phyloP scores from a whole-genome alignment of 92 coral and sea anemone species.

The Meandrina meandrites region DNA sequence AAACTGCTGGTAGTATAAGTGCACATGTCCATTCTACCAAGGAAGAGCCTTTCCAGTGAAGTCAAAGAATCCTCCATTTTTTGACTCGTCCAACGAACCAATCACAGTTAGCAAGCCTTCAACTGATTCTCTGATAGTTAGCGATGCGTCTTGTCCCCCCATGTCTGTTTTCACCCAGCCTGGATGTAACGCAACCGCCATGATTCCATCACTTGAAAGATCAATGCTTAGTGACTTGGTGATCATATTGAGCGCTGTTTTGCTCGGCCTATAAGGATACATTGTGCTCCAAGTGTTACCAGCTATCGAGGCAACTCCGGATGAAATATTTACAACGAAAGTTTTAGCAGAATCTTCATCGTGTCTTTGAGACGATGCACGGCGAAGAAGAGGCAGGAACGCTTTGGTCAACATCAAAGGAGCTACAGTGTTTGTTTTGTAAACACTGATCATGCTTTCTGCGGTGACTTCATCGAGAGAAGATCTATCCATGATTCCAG shows the following conservation, averaged over 20 bases:
- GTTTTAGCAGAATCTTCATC: slow-evolving; percentile 41
- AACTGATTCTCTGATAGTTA: slow-evolving; percentile 61
- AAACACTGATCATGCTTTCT: slow-evolving; percentile 63
- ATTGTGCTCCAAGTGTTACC: slow-evolving; percentile 48
- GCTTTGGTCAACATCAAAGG: slow-evolving; percentile 77
- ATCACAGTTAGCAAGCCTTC: slow-evolving; percentile 65
- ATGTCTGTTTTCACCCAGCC: slow-evolving; percentile 85
- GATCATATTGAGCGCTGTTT: slow-evolving; percentile 73
- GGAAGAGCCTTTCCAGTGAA: slow-evolving; percentile 44
- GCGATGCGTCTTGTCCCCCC: slow-evolving; percentile 60
- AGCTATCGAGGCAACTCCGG: slow-evolving; percentile 50
- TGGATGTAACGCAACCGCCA: slow-evolving; percentile 63
- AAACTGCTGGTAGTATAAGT: no score
- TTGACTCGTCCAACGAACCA: slow-evolving; percentile 58
- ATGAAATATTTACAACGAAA: slow-evolving; percentile 71
- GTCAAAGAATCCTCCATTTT: slow-evolving; percentile 61
- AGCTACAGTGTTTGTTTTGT: slow-evolving; percentile 66
- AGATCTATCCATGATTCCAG: slow-evolving; percentile 54
- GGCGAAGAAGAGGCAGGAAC: slow-evolving; percentile 68
- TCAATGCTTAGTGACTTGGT: slow-evolving; percentile 75
- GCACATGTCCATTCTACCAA: slow-evolving; percentile 8
- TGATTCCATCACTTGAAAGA: slow-evolving; percentile 56
- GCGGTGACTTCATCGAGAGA: slow-evolving; percentile 68
- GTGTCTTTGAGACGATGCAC: slow-evolving; percentile 49
- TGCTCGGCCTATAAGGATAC: slow-evolving; percentile 70